Conservation (phyloP, 2,888 invertebrate genomes). For the Onchidella celtica region DNA sequence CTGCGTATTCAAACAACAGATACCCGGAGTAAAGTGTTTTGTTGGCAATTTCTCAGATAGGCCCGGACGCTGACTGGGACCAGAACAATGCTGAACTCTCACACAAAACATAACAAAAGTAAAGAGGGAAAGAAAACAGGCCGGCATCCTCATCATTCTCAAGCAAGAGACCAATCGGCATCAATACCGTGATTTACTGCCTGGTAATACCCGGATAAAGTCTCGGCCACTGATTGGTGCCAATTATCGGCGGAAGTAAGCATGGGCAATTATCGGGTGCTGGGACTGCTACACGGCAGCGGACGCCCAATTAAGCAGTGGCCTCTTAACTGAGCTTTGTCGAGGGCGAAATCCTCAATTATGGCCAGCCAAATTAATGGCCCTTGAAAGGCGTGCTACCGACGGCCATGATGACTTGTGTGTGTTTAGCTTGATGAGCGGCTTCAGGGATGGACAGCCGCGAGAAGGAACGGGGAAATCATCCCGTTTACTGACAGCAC, state of each 20-base stretch:
- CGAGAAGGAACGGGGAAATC: background rate
- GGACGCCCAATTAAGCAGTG: constrained; percentile 41
- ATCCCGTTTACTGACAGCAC: background rate
- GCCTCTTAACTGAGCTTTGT: constrained; percentile 36
- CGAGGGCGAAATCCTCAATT: constrained; percentile 33
- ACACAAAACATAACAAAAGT: too few relatives aligned
- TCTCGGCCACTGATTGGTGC: constrained; percentile 30
- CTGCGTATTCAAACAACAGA: too few relatives aligned
- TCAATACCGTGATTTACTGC: constrained; percentile 42
- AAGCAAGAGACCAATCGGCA: constrained; percentile 19
- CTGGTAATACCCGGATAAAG: constrained; percentile 37
- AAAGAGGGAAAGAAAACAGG: too few relatives aligned
- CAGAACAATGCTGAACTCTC: too few relatives aligned
- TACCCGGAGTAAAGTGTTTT: too few relatives aligned
- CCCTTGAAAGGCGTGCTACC: constrained; percentile 15
- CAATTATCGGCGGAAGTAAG: constrained; percentile 45
- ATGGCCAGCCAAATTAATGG: constrained; percentile 37
- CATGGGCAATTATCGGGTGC: constrained; percentile 35
- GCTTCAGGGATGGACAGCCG: constrained; percentile 18
- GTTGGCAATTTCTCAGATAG: too few relatives aligned
- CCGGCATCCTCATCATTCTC: constrained; percentile 11
- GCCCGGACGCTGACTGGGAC: too few relatives aligned
- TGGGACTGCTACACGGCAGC: constrained; percentile 15
- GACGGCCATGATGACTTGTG: constrained; percentile 7
- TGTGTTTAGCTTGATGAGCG: constrained; percentile 27